Conservation (phyloP, 23 tunicate species). For the Trididemnum miniatum region DNA sequence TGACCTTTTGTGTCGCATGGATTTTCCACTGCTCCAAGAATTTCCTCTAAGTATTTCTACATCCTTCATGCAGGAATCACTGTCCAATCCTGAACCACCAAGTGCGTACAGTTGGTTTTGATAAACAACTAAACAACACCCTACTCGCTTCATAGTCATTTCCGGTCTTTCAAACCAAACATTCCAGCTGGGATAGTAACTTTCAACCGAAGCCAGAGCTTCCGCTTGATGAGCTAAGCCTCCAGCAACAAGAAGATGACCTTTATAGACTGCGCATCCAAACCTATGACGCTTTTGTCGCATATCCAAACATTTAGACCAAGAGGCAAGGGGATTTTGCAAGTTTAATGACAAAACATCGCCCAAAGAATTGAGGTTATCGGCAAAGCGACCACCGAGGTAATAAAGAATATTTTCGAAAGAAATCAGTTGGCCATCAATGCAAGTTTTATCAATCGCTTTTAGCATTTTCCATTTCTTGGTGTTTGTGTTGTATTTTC, state of each 20-base stretch:
- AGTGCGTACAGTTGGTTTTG: background rate
- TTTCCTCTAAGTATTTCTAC: background rate
- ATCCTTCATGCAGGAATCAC: background rate
- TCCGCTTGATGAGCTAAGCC: background rate
- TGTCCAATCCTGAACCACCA: background rate
- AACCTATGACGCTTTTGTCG: background rate
- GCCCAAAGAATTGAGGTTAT: background rate
- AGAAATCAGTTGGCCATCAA: background rate
- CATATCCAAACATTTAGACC: background rate
- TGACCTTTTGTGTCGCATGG: background rate
- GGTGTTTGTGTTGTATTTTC: background rate
- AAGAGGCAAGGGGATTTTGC: background rate
- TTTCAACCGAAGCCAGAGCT: background rate
- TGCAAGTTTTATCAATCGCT: background rate
- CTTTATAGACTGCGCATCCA: background rate
- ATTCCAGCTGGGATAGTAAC: background rate
- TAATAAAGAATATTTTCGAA: background rate
- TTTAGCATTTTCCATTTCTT: background rate
- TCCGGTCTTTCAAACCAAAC: background rate
- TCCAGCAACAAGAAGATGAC: background rate
- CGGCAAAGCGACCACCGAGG: background rate
- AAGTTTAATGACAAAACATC: background rate
- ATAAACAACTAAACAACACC: slow-evolving; percentile 2
- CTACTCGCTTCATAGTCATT: background rate
- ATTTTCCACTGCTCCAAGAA: background rate